phyloP scores from a whole-genome alignment of 2,797 vertebrate species.

The Urosaurus nigricauda region DNA sequence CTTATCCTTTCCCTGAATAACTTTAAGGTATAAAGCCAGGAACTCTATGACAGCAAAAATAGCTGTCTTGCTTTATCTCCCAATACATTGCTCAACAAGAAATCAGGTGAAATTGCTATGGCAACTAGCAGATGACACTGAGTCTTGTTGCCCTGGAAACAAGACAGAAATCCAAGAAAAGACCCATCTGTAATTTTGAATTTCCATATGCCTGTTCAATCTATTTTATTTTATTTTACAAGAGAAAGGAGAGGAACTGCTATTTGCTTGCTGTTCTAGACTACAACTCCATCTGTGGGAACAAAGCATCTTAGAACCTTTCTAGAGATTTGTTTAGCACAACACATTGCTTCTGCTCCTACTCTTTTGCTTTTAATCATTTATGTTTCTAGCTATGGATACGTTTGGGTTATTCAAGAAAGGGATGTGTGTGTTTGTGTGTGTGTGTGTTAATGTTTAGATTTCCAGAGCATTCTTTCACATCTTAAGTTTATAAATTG shows the following conservation, averaged over 20 bases:
- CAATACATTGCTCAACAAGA: slow-evolving; percentile 61
- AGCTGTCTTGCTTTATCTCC: slow-evolving; percentile 64
- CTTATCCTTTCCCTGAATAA: slow-evolving; percentile 52
- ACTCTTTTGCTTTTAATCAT: accelerated
- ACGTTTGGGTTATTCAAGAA: not conserved
- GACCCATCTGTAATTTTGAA: slow-evolving; percentile 65
- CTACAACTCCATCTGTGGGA: not conserved
- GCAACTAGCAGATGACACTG: slow-evolving; percentile 80
- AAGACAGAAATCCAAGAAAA: slow-evolving; percentile 54
- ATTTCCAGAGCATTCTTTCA: not conserved
- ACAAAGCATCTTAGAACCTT: slow-evolving; percentile 32
- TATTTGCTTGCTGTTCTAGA: slow-evolving; percentile 14
- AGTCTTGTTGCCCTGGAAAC: slow-evolving; percentile 80
- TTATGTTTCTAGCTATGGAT: not conserved
- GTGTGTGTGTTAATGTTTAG: not conserved
- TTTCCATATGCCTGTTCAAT: slow-evolving; percentile 57
- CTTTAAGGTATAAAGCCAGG: slow-evolving; percentile 48
- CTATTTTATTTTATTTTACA: slow-evolving; percentile 26
- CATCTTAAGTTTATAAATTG: not conserved
- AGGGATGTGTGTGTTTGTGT: not conserved
- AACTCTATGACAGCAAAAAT: slow-evolving; percentile 44
- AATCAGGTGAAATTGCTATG: slow-evolving; percentile 81
- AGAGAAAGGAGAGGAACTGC: not conserved
- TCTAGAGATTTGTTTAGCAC: accelerated
- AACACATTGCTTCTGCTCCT: slow-evolving; percentile 18